Evolutionary conservation across 2,888 invertebrate genomes (phyloP), one percentile per base, ranked within the genome.

Genomic region (Mythimna ferrago): DNA sequence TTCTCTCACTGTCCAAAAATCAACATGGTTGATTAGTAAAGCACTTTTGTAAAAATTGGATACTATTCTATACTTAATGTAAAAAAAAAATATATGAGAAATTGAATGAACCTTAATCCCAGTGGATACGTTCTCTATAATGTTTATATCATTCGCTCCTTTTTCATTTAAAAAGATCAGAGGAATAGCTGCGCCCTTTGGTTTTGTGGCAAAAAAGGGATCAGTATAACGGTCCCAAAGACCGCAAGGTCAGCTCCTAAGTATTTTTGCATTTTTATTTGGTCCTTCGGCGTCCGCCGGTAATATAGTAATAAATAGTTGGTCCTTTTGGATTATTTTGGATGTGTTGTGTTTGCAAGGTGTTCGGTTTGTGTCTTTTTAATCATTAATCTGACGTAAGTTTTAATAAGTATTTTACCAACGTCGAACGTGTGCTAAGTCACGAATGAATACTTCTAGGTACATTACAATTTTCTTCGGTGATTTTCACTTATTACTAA

Each of bases 81-180:
- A 44, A 14, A 44, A 6, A 6, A 26, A 19, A 11, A n/a, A 35
- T 2, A 2, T 35, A n/a, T 57, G 1, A 14, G n/a, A 54, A 53
- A 68, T 48, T 14, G 3, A 60, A 66, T 63, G 69, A 53, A 67
- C 48, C 60, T 57, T 79, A 63, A 70, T 38, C 16, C 70, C 63
- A 86, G 78, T 93, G 89, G 89, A 76, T 66, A 87, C 53, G 86
- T 74, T 76, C 88, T 89, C 11, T 88, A 87, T 90, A 61, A 86
- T 79, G 85, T 82, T 90, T 87, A 86, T 89, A 92, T 92, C 93
- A 93, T 91, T 92, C 91, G 88, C 89, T 91, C 92, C 93, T 93
- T 94, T 94, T 93, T 93, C 94, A 92, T 94, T 91, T 89, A 92
- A 87, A 92, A 91, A 93, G 93, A 94, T 95, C 95, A 94, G 94